phyloP scores from a whole-genome alignment of 2,888 invertebrate species.

The Clanis bilineata region DNA sequence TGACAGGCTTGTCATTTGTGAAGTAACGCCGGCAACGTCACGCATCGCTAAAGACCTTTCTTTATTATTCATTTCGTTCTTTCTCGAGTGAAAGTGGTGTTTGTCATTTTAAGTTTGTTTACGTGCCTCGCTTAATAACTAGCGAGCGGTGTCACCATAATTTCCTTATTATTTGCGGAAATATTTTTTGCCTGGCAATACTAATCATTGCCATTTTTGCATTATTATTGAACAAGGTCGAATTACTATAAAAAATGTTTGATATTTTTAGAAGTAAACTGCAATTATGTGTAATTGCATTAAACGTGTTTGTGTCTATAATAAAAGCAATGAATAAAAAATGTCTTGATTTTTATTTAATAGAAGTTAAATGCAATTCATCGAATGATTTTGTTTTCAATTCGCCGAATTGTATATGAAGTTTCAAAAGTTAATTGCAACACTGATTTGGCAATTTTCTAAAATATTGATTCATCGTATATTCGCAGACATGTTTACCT shows the following conservation, averaged over 20 bases:
- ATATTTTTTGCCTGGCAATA: conserved; percentile 18
- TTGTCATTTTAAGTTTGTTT: conserved; percentile 63
- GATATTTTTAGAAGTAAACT: neutral
- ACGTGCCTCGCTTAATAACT: conserved; percentile 57
- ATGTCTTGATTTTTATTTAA: neutral
- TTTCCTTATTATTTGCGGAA: conserved; percentile 42
- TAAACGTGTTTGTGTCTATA: neutral
- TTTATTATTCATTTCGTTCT: conserved; percentile 59
- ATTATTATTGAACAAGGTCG: neutral
- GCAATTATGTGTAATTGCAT: neutral
- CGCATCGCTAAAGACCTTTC: conserved; percentile 51
- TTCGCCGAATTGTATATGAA: conserved; percentile 28
- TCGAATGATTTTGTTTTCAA: conserved; percentile 20
- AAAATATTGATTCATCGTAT: conserved; percentile 28
- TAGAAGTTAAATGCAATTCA: conserved; percentile 1
- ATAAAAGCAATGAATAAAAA: neutral
- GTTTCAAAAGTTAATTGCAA: conserved; percentile 39
- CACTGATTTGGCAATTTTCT: conserved; percentile 28
- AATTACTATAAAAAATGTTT: neutral
- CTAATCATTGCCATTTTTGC: neutral
- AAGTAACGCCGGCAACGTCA: conserved; percentile 31
- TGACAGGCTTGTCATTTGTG: conserved; percentile 12
- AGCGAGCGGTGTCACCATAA: conserved; percentile 39
- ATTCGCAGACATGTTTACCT: conserved; percentile 10
- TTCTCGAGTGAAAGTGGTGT: conserved; percentile 66